Percentiles rank a stretch among this genome's conserved stretches.
Evolutionary conservation across 2,888 invertebrate species (phyloP).

Genomic region (Cataglyphis albicans): DNA sequence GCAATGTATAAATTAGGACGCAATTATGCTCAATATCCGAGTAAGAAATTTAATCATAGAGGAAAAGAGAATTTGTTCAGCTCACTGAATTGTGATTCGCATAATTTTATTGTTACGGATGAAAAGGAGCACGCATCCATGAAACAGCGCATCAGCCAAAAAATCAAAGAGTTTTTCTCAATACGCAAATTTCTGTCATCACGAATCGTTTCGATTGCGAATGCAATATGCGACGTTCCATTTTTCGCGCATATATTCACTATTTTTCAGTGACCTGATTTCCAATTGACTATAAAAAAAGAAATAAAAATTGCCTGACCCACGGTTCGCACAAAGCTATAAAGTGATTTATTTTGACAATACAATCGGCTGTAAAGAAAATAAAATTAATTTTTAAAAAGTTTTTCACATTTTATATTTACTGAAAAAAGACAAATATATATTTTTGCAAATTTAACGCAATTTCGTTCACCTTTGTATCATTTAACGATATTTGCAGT

Average conservation of each 20-base stretch:
- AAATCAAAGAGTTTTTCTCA: neutral
- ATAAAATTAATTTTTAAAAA: neutral
- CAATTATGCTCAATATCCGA: neutral
- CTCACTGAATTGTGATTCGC: constrained; percentile 24
- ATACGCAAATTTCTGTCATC: neutral
- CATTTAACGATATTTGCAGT: constrained; percentile 1
- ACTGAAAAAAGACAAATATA: neutral
- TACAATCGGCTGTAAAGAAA: neutral
- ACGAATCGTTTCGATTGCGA: constrained; percentile 11
- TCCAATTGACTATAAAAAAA: neutral
- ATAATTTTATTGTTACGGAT: constrained; percentile 45
- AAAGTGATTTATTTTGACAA: constrained; percentile 1
- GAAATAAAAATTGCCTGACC: neutral
- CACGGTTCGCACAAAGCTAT: neutral
- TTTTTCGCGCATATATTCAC: constrained; percentile 8
- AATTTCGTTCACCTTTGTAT: neutral
- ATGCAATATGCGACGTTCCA: neutral
- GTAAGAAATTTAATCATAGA: neutral
- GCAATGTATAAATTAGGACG: neutral
- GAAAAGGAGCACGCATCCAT: neutral
- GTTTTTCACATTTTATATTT: neutral
- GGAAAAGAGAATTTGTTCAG: neutral
- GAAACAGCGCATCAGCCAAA: neutral
- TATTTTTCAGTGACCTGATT: constrained; percentile 2
- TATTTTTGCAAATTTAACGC: neutral